These are phyloP conservation scores for Pseudomyrmex gracilis DNA, from an alignment of 1,140 invertebrate genomes.

Conservation along the genomic window DNA sequence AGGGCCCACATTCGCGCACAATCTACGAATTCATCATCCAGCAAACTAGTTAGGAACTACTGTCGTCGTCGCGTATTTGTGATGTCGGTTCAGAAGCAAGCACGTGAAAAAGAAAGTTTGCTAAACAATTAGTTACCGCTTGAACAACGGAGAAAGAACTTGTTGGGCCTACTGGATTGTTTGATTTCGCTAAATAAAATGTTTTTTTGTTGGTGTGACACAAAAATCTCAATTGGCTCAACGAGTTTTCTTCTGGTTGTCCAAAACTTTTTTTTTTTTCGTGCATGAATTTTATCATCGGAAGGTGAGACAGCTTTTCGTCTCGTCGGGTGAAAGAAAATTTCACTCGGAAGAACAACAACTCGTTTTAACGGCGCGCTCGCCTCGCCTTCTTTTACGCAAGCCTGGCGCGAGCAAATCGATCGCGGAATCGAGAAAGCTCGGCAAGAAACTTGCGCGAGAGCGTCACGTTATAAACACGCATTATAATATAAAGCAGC, in stretches of 20 bases:
- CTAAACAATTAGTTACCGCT: too few species aligned
- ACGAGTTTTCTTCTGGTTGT: too few species aligned
- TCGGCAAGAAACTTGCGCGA: conserved; percentile 5
- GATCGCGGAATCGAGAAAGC: conserved; percentile 38
- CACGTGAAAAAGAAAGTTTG: background rate
- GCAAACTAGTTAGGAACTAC: conserved; percentile 29
- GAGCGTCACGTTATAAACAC: too few species aligned
- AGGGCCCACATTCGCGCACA: conserved; percentile 9
- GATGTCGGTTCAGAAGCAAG: conserved; percentile 5
- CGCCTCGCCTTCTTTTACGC: conserved; percentile 29
- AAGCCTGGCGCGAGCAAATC: conserved; percentile 26
- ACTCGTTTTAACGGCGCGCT: conserved; percentile 31
- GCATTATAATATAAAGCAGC: conserved; percentile 23
- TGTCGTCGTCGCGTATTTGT: conserved; percentile 23
- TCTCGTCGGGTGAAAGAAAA: conserved; percentile 11
- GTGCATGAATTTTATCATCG: conserved; percentile 31
- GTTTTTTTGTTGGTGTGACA: too few species aligned
- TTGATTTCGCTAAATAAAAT: too few species aligned
- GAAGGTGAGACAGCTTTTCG: conserved; percentile 9
- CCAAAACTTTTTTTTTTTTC: too few species aligned
- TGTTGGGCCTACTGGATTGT: too few species aligned
- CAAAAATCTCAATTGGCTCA: too few species aligned
- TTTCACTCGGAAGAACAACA: background rate
- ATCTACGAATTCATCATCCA: background rate
- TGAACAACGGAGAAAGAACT: too few species aligned